Conservation (phyloP, 2,113 vertebrate species). For the Sceloporus tristichus region DNA sequence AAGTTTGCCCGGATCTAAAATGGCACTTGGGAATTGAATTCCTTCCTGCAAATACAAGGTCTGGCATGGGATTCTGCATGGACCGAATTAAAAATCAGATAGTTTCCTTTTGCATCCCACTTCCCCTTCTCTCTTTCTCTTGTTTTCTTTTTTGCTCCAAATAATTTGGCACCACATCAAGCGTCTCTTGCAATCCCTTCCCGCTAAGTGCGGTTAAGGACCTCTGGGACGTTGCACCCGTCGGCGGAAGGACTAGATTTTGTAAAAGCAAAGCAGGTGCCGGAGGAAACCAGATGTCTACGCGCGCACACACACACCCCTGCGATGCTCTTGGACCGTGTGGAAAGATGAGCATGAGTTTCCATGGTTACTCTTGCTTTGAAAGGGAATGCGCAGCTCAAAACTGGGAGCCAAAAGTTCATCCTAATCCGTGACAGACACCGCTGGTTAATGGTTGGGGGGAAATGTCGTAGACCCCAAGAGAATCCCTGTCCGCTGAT, state of each 20-base stretch:
- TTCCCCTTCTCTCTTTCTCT: not conserved
- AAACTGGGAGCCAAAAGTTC: not conserved
- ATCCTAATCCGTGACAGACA: not conserved
- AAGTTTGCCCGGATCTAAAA: not conserved
- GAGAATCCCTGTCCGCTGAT: too few relatives aligned
- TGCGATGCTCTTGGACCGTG: not conserved
- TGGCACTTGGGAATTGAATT: not conserved
- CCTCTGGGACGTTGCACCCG: not conserved
- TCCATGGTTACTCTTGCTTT: not conserved
- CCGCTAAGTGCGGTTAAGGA: not conserved
- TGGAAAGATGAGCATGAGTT: not conserved
- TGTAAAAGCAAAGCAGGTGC: not conserved
- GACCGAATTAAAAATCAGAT: too few relatives aligned
- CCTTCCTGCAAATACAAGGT: not conserved
- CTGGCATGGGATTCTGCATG: not conserved
- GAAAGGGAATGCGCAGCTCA: conserved; percentile 5
- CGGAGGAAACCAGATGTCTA: not conserved
- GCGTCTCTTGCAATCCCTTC: too few relatives aligned
- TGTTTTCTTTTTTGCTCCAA: too few relatives aligned
- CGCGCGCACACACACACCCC: not conserved
- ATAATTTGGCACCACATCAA: not conserved
- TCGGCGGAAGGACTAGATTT: not conserved
- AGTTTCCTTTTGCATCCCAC: not conserved
- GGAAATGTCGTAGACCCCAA: too few relatives aligned
- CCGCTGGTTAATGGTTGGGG: not conserved